Conservation (phyloP, 2,888 invertebrate genomes). For the Polydesmus complanatus region DNA sequence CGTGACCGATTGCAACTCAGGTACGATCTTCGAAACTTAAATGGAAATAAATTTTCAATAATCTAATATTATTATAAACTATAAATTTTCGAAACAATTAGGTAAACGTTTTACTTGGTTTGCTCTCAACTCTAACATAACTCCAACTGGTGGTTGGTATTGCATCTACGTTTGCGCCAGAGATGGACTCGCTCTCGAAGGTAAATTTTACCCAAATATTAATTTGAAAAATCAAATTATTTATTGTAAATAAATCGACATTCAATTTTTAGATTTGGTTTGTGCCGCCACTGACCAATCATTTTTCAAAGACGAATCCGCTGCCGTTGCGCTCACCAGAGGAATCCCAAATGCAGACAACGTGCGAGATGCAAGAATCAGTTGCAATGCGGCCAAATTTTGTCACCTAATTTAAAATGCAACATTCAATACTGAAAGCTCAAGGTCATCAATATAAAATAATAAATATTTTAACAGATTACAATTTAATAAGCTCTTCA, state of each 20-base stretch:
- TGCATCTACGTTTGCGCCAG: neutral
- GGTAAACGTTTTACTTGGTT: neutral
- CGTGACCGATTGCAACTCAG: neutral
- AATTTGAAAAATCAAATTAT: too few relatives aligned
- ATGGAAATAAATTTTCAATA: neutral
- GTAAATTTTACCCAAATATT: neutral
- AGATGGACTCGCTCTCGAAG: neutral
- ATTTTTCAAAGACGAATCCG: neutral
- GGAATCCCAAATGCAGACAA: neutral
- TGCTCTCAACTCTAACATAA: neutral
- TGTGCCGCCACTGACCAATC: neutral
- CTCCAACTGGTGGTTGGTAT: neutral
- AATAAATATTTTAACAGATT: too few relatives aligned
- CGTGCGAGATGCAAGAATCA: neutral
- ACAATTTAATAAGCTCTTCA: too few relatives aligned
- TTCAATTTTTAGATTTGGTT: neutral
- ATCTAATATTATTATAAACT: too few relatives aligned
- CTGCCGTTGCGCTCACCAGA: neutral
- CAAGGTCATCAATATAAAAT: too few relatives aligned
- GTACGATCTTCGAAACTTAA: neutral
- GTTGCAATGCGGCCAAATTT: neutral
- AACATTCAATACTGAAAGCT: neutral
- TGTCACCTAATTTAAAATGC: neutral
- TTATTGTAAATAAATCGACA: too few relatives aligned
- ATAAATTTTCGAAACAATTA: too few relatives aligned